A percentile compares a stretch with the other conserved stretches of the same genome.
These are phyloP conservation scores for Athetis lepigone DNA, from an alignment of 2,888 invertebrate genomes.

Conservation along the genomic window DNA sequence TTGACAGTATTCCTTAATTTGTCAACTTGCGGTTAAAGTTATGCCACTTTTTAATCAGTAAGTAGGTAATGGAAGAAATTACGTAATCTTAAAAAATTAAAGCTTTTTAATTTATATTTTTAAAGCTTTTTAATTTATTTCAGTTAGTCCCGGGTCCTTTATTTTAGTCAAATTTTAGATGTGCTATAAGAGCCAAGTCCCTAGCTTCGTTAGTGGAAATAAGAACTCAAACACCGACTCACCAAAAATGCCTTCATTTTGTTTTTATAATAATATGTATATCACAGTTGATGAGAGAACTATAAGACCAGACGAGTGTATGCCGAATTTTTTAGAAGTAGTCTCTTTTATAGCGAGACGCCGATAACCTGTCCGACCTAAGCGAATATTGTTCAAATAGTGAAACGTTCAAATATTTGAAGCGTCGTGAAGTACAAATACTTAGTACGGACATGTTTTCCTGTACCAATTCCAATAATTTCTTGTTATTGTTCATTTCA, in stretches of 20 bases:
- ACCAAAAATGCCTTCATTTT: slow-evolving; percentile 74
- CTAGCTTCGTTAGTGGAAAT: too few species aligned
- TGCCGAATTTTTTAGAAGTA: slow-evolving; percentile 47
- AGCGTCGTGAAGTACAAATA: slow-evolving; percentile 27
- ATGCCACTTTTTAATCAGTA: too few species aligned
- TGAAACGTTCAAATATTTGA: slow-evolving; percentile 35
- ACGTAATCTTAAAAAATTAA: too few species aligned
- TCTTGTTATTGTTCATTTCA: slow-evolving; percentile 1
- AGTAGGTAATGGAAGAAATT: too few species aligned
- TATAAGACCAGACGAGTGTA: slow-evolving; percentile 31
- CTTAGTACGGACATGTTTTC: slow-evolving; percentile 62
- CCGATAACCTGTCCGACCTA: slow-evolving; percentile 61
- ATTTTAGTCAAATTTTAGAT: too few species aligned
- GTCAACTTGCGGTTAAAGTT: too few species aligned
- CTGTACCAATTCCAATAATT: slow-evolving; percentile 67
- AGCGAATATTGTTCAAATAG: slow-evolving; percentile 65
- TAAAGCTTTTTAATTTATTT: too few species aligned
- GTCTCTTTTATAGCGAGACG: slow-evolving; percentile 64
- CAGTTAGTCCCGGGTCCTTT: too few species aligned
- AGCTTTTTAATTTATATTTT: too few species aligned
- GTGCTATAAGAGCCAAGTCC: too few species aligned
- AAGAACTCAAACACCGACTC: slow-evolving; percentile 53
- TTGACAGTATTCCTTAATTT: too few species aligned
- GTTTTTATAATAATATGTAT: slow-evolving; percentile 43
- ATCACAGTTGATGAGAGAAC: slow-evolving; percentile 48